Percentiles rank a stretch among this genome's conserved stretches.
Conservation (phyloP, 2,888 invertebrate species). For the Lissonota sp. region DNA sequence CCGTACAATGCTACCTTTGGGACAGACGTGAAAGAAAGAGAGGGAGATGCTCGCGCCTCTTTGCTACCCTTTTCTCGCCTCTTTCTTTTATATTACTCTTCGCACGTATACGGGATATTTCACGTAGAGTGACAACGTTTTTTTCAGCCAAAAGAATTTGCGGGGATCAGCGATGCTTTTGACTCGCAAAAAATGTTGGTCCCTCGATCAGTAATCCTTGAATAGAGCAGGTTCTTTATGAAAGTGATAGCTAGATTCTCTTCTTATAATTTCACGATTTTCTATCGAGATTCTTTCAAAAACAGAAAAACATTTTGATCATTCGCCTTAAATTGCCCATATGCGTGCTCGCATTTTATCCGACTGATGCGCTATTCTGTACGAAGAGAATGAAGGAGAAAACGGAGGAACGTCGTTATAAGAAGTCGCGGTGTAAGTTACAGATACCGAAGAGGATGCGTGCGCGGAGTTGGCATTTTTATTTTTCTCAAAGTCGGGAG, state of each 20-base stretch:
- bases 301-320: too few relatives aligned
- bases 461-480: conserved; percentile 26
- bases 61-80: conserved; percentile 62
- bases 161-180: not conserved
- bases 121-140: not conserved
- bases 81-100: conserved; percentile 30
- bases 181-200: too few relatives aligned
- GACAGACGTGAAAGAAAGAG: conserved; percentile 15
- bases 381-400: not conserved
- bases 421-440: conserved; percentile 54
- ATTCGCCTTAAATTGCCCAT: too few relatives aligned
- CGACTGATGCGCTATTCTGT: conserved; percentile 21
- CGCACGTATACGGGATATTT: conserved; percentile 6
- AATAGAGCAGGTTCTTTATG: too few relatives aligned
- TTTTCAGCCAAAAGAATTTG: not conserved
- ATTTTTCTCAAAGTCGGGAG: conserved; percentile 23
- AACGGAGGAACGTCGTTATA: conserved; percentile 49
- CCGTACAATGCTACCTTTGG: conserved; percentile 5
- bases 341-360: not conserved
- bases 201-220: too few relatives aligned
- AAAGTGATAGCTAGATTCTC: too few relatives aligned
- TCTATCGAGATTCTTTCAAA: too few relatives aligned
- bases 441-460: conserved; percentile 37
- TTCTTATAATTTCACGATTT: too few relatives aligned
- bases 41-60: conserved; percentile 23